A percentile compares a stretch with the other conserved stretches of the same genome.
These are phyloP conservation scores for Glossosoma conforme DNA, from an alignment of 1,140 invertebrate species.

Conservation along the genomic window DNA sequence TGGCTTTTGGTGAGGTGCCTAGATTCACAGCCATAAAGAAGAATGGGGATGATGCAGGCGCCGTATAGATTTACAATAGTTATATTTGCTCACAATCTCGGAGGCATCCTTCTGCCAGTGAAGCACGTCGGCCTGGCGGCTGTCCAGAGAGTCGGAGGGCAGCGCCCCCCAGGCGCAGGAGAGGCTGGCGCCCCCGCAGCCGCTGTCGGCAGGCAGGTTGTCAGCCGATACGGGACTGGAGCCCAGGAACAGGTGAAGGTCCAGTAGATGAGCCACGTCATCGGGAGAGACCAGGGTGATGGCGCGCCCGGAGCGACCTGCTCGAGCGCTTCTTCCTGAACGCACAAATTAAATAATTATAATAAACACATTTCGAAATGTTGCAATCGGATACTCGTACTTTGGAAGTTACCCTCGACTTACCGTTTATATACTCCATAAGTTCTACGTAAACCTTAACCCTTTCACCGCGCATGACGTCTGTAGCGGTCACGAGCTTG, in stretches of 20 bases:
- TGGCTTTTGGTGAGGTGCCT: no score
- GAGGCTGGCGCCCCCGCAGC: slow-evolving; percentile 39
- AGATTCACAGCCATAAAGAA: no score
- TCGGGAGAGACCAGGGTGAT: slow-evolving; percentile 86
- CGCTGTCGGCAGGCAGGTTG: slow-evolving; percentile 45
- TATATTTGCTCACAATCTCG: slow-evolving; percentile 64
- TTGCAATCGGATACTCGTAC: background rate
- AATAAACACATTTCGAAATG: background rate
- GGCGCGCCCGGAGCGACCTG: slow-evolving; percentile 83
- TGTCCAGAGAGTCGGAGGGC: slow-evolving; percentile 77
- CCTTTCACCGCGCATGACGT: no score
- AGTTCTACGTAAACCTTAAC: no score
- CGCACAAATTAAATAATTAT: slow-evolving; percentile 1
- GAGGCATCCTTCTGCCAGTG: slow-evolving; percentile 64
- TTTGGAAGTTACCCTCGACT: no score
- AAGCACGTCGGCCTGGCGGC: slow-evolving; percentile 74
- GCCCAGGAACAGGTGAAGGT: slow-evolving; percentile 92
- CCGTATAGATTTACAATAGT: no score
- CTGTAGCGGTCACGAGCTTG: no score
- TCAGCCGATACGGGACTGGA: slow-evolving; percentile 53
- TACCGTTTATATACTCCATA: no score
- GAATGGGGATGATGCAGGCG: no score
- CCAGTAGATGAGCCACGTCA: slow-evolving; percentile 87
- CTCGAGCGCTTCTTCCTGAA: slow-evolving; percentile 89
- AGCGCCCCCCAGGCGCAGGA: slow-evolving; percentile 68